phyloP scores from a whole-genome alignment of 2,888 invertebrate genomes.

The Falcaria lacertinaria region DNA sequence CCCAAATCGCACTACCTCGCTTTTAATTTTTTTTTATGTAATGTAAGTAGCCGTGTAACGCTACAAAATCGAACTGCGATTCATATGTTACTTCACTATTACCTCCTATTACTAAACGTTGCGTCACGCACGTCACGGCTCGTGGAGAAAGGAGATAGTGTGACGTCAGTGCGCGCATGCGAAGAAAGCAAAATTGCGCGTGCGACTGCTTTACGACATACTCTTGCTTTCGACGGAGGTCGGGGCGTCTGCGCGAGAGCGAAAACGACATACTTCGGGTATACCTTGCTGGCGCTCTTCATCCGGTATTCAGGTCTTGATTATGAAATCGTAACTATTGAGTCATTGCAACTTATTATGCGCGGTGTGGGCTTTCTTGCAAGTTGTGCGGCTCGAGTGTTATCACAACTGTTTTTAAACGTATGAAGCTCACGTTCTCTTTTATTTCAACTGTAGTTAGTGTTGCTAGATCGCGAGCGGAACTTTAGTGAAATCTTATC shows the following conservation, averaged over 20 bases:
- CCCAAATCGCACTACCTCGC: too few species aligned
- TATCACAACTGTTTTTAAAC: not conserved
- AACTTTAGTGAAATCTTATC: too few species aligned
- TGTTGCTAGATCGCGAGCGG: too few species aligned
- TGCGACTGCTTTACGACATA: conserved; percentile 46
- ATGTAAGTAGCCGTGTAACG: too few species aligned
- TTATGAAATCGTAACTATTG: conserved; percentile 70
- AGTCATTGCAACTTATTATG: conserved; percentile 50
- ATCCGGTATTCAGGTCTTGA: conserved; percentile 68
- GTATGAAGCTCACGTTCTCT: not conserved
- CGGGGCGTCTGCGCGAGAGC: conserved; percentile 71
- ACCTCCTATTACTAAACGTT: conserved; percentile 39
- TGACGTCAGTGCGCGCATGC: conserved; percentile 68
- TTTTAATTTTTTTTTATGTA: too few species aligned
- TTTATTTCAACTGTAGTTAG: not conserved
- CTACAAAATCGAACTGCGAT: conserved; percentile 14
- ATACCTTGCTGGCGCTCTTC: conserved; percentile 60
- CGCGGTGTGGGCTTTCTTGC: conserved; percentile 32
- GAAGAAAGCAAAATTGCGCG: conserved; percentile 75
- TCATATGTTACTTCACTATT: conserved; percentile 44
- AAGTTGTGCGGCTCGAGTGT: conserved; percentile 8
- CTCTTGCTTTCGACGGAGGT: conserved; percentile 73
- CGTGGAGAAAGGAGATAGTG: conserved; percentile 72
- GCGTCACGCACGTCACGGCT: conserved; percentile 64
- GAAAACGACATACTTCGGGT: conserved; percentile 71